phyloP scores from a whole-genome alignment of 1,140 invertebrate species.

The Camponotus pennsylvanicus region DNA sequence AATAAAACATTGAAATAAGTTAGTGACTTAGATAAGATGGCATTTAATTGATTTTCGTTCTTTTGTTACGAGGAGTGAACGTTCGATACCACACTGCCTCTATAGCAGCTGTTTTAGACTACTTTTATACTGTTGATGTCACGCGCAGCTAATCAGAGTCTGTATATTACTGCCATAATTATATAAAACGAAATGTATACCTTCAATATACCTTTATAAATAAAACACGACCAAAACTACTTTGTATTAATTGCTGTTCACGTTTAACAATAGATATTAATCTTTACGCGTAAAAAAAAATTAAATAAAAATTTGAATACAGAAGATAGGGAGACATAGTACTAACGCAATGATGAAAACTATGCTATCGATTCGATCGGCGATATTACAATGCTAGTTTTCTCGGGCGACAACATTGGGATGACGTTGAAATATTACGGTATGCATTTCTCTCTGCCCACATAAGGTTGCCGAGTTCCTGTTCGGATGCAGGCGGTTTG shows the following conservation, averaged over 20 bases:
- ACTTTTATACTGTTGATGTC: slow-evolving; percentile 83
- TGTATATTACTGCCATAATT: slow-evolving; percentile 83
- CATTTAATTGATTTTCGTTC: slow-evolving; percentile 61
- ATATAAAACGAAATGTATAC: slow-evolving; percentile 82
- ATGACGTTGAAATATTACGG: slow-evolving; percentile 66
- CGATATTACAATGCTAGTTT: slow-evolving; percentile 39
- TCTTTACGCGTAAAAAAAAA: background rate
- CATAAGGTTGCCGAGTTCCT: slow-evolving; percentile 74
- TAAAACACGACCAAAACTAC: slow-evolving; percentile 74
- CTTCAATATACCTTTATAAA: slow-evolving; percentile 83
- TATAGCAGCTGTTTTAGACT: slow-evolving; percentile 77
- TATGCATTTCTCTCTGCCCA: slow-evolving; percentile 72
- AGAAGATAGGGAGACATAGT: background rate
- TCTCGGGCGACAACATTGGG: slow-evolving; percentile 47
- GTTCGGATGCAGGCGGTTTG: slow-evolving; percentile 71
- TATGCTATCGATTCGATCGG: background rate
- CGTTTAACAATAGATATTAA: background rate
- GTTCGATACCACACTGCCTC: slow-evolving; percentile 77
- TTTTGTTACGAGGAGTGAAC: slow-evolving; percentile 72
- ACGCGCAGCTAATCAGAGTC: slow-evolving; percentile 80
- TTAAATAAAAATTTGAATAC: background rate
- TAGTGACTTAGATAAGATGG: slow-evolving; percentile 63
- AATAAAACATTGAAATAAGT: slow-evolving; percentile 65
- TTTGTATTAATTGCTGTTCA: no score
- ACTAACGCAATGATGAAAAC: background rate